Percentiles rank a stretch among this genome's conserved stretches.
These are phyloP conservation scores for Cirrhinus mrigala DNA, from an alignment of 2,797 vertebrate species.

Conservation along the genomic window DNA sequence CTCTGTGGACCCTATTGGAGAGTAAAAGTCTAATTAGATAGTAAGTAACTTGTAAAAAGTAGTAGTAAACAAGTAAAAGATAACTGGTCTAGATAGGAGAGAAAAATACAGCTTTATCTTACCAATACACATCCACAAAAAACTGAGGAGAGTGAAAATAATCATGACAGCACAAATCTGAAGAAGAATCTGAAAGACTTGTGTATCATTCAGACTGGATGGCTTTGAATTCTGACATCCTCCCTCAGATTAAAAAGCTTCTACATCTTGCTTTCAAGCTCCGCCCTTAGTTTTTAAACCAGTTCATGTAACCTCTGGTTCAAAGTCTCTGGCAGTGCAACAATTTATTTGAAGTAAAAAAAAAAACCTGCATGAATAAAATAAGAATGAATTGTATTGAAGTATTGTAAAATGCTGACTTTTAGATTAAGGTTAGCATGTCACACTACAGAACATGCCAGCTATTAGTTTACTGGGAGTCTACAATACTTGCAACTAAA, in stretches of 20 bases:
- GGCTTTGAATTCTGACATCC: neutral
- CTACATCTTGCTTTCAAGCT: neutral
- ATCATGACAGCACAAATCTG: neutral
- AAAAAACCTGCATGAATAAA: too few relatives aligned
- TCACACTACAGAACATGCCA: too few relatives aligned
- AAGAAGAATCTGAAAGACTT: neutral
- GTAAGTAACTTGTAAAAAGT: rapidly evolving
- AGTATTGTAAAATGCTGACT: too few relatives aligned
- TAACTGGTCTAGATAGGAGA: neutral
- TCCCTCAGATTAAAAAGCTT: neutral
- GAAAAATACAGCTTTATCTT: neutral
- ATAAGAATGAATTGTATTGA: too few relatives aligned
- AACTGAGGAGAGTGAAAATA: conserved; percentile 6
- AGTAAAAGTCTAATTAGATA: neutral
- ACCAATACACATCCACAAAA: conserved; percentile 1
- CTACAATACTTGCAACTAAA: too few relatives aligned
- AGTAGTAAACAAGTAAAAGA: neutral
- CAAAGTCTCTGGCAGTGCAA: too few relatives aligned
- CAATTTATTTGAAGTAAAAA: too few relatives aligned
- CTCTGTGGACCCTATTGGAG: neutral
- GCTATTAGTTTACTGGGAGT: too few relatives aligned
- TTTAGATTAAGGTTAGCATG: too few relatives aligned
- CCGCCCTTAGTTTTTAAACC: neutral
- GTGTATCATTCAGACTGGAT: conserved; percentile 1
- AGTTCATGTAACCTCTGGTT: too few relatives aligned